Evolutionary conservation across 2,888 invertebrate species (phyloP), one percentile per base, ranked within the genome.

Genomic region (Cylloceria caligata): DNA sequence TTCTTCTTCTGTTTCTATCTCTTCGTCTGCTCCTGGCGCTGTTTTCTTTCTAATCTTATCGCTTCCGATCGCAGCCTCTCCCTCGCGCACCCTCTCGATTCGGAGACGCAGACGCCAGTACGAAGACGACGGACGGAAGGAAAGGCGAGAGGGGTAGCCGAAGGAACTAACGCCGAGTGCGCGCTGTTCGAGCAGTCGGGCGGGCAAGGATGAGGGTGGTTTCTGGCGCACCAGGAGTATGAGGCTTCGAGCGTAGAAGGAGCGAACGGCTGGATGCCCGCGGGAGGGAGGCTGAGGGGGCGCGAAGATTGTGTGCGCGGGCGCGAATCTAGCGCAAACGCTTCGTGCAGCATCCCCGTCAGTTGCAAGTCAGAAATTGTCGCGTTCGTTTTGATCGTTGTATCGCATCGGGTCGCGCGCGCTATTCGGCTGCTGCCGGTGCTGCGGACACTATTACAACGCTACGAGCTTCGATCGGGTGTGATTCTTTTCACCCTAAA

Each of bases 281-380:
- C 45, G 69, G 30, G 65, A 62, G 65, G 74, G 81, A 77, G 81
- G 84, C 68, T 72, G 67, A 79, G 76, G 85, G 77, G 87, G 87
- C 84, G 75, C 65, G 84, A 81, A 86, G 84, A 89, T 89, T 86
- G 87, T 89, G 88, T 91, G 92, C 91, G 91, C 91, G 90, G 88
- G 90, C 85, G 84, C 90, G 87, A 87, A 81, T 84, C 88, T 87
- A 88, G 91, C 91, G 91, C 90, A 90, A 91, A 90, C 91, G 90
- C 91, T 91, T 88, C 88, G 87, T 89, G 89, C 92, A 91, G 92
- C 91, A 91, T 92, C 91, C 88, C 86, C 86, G 89, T 92, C 92
- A 92, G 92, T 92, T 89, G 90, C 91, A 90, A 90, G 85, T 91
- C 88, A 88, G 91, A 88, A 89, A 90, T 90, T 90, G 91, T 90